Evolutionary conservation across 2,797 vertebrate genomes (phyloP).

Genomic region (Sebastes reedi): DNA sequence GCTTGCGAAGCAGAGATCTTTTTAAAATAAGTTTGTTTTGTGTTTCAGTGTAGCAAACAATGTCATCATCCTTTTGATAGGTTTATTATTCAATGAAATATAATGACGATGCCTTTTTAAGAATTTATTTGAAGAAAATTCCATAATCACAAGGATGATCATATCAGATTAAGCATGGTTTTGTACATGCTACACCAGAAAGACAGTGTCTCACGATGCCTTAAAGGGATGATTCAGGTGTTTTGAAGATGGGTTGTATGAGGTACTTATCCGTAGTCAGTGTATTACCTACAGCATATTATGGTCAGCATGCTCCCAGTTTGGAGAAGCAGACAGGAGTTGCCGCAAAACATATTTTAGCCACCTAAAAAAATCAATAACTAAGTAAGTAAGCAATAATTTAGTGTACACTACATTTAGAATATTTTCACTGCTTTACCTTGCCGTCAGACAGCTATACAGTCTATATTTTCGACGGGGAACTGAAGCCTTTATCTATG

Average conservation of each 20-base stretch:
- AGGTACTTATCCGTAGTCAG: background rate
- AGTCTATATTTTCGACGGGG: background rate
- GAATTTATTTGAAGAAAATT: background rate
- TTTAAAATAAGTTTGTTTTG: background rate
- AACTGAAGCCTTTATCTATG: no score
- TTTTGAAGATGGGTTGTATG: background rate
- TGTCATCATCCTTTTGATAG: background rate
- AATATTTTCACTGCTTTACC: background rate
- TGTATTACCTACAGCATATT: background rate
- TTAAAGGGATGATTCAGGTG: background rate
- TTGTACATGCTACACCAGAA: background rate
- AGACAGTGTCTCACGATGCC: background rate
- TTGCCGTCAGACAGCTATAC: background rate
- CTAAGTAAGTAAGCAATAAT: background rate
- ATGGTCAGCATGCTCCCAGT: background rate
- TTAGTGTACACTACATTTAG: background rate
- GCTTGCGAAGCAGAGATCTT: background rate
- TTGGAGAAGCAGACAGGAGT: background rate
- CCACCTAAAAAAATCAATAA: background rate
- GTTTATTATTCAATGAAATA: background rate
- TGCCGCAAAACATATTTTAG: fast-evolving
- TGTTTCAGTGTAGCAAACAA: background rate
- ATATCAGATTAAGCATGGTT: background rate
- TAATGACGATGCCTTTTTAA: background rate
- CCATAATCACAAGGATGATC: background rate